A percentile compares a stretch with the other conserved stretches of the same genome.
Evolutionary conservation across 2,888 invertebrate species (phyloP).

Genomic region (Therioaphis trifolii): DNA sequence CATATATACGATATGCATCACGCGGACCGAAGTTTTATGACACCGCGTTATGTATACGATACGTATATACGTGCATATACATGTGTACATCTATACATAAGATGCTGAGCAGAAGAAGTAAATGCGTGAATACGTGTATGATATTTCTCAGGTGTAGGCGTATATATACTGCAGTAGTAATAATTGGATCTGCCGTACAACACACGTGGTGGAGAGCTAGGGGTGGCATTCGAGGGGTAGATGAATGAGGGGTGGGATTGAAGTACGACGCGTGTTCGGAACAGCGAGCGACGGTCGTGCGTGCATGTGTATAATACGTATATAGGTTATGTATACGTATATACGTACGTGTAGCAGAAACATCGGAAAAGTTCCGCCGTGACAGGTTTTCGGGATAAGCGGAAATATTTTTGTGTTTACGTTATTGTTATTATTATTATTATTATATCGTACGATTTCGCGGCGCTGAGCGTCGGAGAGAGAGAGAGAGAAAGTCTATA

Average conservation of each 20-base stretch:
- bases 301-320: neutral
- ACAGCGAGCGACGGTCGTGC: conserved; percentile 17
- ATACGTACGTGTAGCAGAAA: conserved; percentile 18
- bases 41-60: no score
- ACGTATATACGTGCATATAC: no score
- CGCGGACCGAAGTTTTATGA: no score
- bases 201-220: no score
- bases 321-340: no score
- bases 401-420: conserved; percentile 45
- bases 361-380: conserved; percentile 50
- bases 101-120: no score
- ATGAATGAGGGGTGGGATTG: no score
- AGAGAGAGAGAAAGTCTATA: neutral
- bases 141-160: no score
- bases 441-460: neutral
- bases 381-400: conserved; percentile 55
- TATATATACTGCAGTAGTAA: neutral
- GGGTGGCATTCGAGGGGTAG: neutral
- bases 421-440: conserved; percentile 20
- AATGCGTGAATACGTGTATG: no score
- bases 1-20: no score
- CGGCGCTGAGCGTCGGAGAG: neutral
- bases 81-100: no score
- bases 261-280: neutral
- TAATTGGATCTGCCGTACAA: neutral